These are phyloP conservation scores for Danaus plexippus DNA, from an alignment of 1,140 invertebrate genomes.

Conservation along the genomic window DNA sequence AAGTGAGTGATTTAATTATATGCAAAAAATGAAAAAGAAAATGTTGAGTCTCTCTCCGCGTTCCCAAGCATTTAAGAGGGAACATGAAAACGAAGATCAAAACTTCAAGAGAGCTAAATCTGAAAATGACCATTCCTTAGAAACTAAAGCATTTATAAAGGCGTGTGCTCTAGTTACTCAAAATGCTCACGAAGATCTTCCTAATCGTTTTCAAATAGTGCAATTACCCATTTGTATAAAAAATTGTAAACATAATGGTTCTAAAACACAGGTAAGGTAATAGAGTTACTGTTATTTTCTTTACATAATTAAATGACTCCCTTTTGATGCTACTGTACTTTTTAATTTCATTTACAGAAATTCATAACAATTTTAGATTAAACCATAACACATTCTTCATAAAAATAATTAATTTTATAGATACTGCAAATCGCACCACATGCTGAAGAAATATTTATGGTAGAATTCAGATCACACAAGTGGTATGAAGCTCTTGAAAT, in stretches of 20 bases:
- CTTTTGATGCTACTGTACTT: too few species aligned
- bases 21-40: too few species aligned
- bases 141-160: conserved; percentile 20
- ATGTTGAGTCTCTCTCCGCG: background rate
- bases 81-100: background rate
- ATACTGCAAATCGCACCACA: conserved; percentile 33
- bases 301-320: too few species aligned
- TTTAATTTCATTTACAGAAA: too few species aligned
- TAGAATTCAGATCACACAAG: conserved; percentile 42
- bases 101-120: background rate
- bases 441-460: conserved; percentile 38
- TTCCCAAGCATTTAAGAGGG: background rate
- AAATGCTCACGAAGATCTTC: conserved; percentile 24
- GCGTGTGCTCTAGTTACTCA: conserved; percentile 31
- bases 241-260: conserved; percentile 4
- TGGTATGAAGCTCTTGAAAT: conserved; percentile 59
- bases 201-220: conserved; percentile 28
- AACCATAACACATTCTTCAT: too few species aligned
- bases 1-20: too few species aligned
- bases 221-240: conserved; percentile 27
- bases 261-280: conserved; percentile 2
- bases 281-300: too few species aligned
- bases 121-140: background rate
- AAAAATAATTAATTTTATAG: background rate
- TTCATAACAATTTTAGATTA: too few species aligned